These are phyloP conservation scores for Anoplophora glabripennis DNA, from an alignment of 1,140 invertebrate genomes.

Conservation along the genomic window DNA sequence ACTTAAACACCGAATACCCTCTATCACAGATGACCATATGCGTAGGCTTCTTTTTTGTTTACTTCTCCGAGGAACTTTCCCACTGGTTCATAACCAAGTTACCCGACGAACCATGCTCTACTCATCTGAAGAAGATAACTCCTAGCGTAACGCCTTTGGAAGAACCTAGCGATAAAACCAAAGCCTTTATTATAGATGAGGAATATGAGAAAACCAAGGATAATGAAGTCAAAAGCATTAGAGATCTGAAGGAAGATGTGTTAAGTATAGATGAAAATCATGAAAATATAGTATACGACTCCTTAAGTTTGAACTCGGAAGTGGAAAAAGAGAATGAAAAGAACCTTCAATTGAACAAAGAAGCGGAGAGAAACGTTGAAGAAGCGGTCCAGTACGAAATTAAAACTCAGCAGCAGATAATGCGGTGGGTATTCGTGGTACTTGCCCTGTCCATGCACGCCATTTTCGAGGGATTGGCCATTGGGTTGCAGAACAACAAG, in stretches of 20 bases:
- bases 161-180: not conserved
- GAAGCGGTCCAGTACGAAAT: slow-evolving; percentile 14
- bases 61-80: slow-evolving; percentile 58
- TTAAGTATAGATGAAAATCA: slow-evolving; percentile 8
- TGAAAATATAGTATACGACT: slow-evolving; percentile 7
- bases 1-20: slow-evolving; percentile 45
- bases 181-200: slow-evolving; percentile 11
- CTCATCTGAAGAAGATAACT: slow-evolving; percentile 5
- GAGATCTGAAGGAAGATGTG: not conserved
- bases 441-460: slow-evolving; percentile 76
- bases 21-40: slow-evolving; percentile 57
- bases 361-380: not conserved
- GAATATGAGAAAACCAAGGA: not conserved
- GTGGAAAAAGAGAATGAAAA: slow-evolving; percentile 5
- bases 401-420: slow-evolving; percentile 45
- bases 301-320: slow-evolving; percentile 5
- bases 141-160: not conserved
- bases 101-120: not conserved
- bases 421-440: slow-evolving; percentile 65
- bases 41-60: slow-evolving; percentile 60
- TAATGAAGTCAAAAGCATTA: not conserved
- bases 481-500: slow-evolving; percentile 66
- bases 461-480: slow-evolving; percentile 77
- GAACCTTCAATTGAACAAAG: not conserved
- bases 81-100: slow-evolving; percentile 36